phyloP scores from a whole-genome alignment of 2,888 invertebrate genomes.

The Eupeodes luniger region DNA sequence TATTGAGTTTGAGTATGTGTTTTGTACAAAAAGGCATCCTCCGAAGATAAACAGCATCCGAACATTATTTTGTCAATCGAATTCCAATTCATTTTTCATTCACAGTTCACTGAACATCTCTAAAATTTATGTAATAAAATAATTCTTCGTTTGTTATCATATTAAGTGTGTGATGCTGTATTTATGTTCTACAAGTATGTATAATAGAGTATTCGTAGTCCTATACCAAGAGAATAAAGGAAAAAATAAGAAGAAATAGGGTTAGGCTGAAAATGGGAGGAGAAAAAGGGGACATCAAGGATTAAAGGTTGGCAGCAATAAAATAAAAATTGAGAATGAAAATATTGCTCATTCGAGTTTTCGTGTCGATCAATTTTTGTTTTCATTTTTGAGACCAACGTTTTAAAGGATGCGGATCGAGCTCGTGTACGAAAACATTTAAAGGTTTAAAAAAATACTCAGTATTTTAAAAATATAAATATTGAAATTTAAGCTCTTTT shows the following conservation, averaged over 20 bases:
- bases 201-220: conserved; percentile 3
- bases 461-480: no score
- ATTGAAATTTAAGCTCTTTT: no score
- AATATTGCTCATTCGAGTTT: no score
- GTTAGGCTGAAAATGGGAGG: neutral
- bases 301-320: no score
- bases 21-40: conserved; percentile 25
- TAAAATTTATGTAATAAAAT: conserved; percentile 78
- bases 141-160: conserved; percentile 76
- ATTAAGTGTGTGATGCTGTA: conserved; percentile 36
- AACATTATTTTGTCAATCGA: conserved; percentile 82
- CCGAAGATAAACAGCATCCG: conserved; percentile 73
- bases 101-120: conserved; percentile 81
- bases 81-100: conserved; percentile 83
- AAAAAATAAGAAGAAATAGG: neutral
- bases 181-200: neutral
- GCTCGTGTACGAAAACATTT: no score
- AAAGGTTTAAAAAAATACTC: no score
- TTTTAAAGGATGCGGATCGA: no score
- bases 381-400: no score
- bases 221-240: conserved; percentile 23
- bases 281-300: no score
- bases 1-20: conserved; percentile 11
- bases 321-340: no score
- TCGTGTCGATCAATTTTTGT: no score